These are phyloP conservation scores for Scylla paramamosain DNA, from an alignment of 1,140 invertebrate species.

Conservation along the genomic window DNA sequence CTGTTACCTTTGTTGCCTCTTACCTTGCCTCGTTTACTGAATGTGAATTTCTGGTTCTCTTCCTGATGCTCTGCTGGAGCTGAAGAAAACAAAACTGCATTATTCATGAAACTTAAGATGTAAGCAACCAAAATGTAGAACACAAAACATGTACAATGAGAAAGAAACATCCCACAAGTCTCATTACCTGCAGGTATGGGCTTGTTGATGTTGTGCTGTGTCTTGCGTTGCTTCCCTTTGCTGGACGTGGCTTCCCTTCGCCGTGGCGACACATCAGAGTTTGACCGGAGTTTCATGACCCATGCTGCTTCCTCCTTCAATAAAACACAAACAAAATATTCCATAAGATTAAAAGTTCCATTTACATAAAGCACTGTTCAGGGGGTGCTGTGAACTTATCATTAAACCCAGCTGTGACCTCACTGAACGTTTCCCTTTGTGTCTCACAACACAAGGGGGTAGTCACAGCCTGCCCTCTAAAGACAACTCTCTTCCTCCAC, in stretches of 20 bases:
- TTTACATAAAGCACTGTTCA: background rate
- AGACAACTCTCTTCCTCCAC: no score
- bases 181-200: background rate
- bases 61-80: conserved; percentile 53
- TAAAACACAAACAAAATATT: background rate
- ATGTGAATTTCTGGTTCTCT: conserved; percentile 69
- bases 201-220: background rate
- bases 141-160: background rate
- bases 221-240: conserved; percentile 52
- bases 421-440: no score
- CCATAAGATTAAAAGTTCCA: background rate
- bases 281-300: conserved; percentile 17
- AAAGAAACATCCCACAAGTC: no score
- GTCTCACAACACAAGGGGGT: no score
- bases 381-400: no score
- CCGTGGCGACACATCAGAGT: conserved; percentile 40
- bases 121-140: background rate
- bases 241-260: conserved; percentile 40
- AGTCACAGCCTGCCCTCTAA: no score
- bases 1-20: conserved; percentile 40
- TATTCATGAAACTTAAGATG: background rate
- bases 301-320: conserved; percentile 54
- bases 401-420: no score
- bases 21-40: conserved; percentile 66
- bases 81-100: background rate